Evolutionary conservation across 2,113 vertebrate species (phyloP).

Genomic region (Myotis yumanensis): DNA sequence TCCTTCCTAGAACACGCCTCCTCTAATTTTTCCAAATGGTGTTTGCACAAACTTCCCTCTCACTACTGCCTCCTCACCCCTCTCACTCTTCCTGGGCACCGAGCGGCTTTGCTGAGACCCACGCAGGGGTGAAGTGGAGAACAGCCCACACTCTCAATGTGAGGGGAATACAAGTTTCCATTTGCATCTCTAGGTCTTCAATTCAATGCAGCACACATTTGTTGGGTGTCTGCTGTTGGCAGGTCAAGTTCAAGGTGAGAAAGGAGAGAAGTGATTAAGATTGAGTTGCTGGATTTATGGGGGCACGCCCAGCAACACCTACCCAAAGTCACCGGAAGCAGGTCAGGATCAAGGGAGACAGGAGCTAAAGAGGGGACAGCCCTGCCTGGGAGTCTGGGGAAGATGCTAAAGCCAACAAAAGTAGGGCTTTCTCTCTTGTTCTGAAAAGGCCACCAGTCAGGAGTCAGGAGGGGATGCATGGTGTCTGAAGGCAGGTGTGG

Average conservation of each 20-base stretch:
- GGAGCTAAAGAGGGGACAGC: too few relatives aligned
- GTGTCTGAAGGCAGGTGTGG: not conserved
- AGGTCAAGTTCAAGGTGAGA: fast-evolving
- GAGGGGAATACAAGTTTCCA: not conserved
- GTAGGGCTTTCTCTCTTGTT: not conserved
- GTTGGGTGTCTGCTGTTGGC: not conserved
- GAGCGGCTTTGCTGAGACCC: not conserved
- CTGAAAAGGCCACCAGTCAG: fast-evolving
- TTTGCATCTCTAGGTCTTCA: not conserved
- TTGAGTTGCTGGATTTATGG: not conserved
- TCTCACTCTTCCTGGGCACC: fast-evolving
- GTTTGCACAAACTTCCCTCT: not conserved
- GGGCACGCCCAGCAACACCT: fast-evolving
- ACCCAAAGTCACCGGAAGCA: fast-evolving
- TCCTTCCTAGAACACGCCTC: not conserved
- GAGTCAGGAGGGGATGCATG: fast-evolving
- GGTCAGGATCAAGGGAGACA: fast-evolving
- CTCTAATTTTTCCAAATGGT: fast-evolving
- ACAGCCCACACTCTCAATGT: fast-evolving
- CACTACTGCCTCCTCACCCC: not conserved
- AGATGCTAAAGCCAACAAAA: fast-evolving
- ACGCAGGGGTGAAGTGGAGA: fast-evolving
- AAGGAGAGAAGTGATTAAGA: too few relatives aligned
- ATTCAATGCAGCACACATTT: fast-evolving
- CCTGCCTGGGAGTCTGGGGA: not conserved